phyloP scores from a whole-genome alignment of 92 coral and sea anemone species.

The Zoanthus solanderi region DNA sequence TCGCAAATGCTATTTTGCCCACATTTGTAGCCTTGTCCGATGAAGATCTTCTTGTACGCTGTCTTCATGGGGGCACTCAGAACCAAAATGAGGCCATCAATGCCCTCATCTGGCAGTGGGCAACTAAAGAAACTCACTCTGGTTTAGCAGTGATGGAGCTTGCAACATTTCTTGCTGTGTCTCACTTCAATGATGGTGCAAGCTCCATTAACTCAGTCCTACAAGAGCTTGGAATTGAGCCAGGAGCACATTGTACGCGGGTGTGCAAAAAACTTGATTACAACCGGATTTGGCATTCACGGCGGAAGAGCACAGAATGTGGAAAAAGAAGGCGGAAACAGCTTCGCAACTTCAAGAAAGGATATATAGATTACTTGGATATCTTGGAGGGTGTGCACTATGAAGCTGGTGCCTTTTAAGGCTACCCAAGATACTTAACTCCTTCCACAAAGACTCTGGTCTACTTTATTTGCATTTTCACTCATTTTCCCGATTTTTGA shows the following conservation, averaged over 20 bases:
- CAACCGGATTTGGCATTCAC: slow-evolving; percentile 55
- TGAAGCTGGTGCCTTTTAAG: slow-evolving; percentile 58
- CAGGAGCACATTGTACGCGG: slow-evolving; percentile 40
- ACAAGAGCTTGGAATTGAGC: slow-evolving; percentile 55
- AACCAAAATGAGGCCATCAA: slow-evolving; percentile 80
- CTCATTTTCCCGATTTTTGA: slow-evolving; percentile 44
- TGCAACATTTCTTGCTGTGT: slow-evolving; percentile 57
- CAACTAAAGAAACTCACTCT: slow-evolving; percentile 70
- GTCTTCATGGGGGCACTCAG: slow-evolving; percentile 70
- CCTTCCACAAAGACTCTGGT: slow-evolving; percentile 15
- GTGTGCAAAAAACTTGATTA: slow-evolving; percentile 49
- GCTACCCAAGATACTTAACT: slow-evolving; percentile 12
- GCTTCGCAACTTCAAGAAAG: slow-evolving; percentile 50
- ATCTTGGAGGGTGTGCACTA: slow-evolving; percentile 23
- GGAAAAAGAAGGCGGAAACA: slow-evolving; percentile 47
- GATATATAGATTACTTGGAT: slow-evolving; percentile 34
- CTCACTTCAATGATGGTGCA: slow-evolving; percentile 58
- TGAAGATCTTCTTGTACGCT: slow-evolving; percentile 36
- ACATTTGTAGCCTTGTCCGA: slow-evolving; percentile 49
- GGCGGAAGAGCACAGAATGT: slow-evolving; percentile 48
- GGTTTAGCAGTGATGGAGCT: slow-evolving; percentile 58
- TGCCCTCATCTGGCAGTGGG: slow-evolving; percentile 75
- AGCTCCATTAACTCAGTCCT: slow-evolving; percentile 41
- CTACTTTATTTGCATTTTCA: slow-evolving; percentile 37
- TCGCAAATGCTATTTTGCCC: slow-evolving; percentile 45